A percentile compares a stretch with the other conserved stretches of the same genome.
Evolutionary conservation across 2,113 vertebrate species (phyloP).

Genomic region (human): DNA sequence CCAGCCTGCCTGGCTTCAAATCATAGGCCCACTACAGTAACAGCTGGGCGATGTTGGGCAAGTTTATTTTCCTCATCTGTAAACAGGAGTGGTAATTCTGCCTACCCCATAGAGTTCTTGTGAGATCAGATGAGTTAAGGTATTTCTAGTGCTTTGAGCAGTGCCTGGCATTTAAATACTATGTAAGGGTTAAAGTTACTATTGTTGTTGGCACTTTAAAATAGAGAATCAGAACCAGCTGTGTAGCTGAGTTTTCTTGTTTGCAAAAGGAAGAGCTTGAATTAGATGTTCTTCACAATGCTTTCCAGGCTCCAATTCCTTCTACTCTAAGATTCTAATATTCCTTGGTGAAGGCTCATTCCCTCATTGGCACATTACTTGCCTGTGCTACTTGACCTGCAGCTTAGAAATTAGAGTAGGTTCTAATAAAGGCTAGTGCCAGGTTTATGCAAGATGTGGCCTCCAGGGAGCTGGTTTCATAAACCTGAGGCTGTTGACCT

Average conservation of each 20-base stretch:
- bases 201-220: not conserved
- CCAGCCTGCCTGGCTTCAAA: not conserved
- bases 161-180: not conserved
- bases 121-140: not conserved
- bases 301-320: not conserved
- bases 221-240: not conserved
- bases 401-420: constrained; percentile 50
- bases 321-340: not conserved
- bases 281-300: not conserved
- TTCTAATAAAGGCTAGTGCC: not conserved
- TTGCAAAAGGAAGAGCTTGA: constrained; percentile 13
- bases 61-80: constrained; percentile 13
- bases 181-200: not conserved
- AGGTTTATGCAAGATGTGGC: not conserved
- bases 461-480: not conserved
- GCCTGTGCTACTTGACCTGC: constrained; percentile 2
- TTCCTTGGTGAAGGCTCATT: not conserved
- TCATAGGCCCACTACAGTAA: not conserved
- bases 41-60: not conserved
- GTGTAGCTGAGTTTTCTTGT: not conserved
- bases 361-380: not conserved
- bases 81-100: not conserved
- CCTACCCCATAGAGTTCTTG: not conserved
- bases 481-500: not conserved
- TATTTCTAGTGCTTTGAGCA: not conserved